Evolutionary conservation across 2,797 vertebrate genomes (phyloP).

Genomic region (Coracias cyanogaster): DNA sequence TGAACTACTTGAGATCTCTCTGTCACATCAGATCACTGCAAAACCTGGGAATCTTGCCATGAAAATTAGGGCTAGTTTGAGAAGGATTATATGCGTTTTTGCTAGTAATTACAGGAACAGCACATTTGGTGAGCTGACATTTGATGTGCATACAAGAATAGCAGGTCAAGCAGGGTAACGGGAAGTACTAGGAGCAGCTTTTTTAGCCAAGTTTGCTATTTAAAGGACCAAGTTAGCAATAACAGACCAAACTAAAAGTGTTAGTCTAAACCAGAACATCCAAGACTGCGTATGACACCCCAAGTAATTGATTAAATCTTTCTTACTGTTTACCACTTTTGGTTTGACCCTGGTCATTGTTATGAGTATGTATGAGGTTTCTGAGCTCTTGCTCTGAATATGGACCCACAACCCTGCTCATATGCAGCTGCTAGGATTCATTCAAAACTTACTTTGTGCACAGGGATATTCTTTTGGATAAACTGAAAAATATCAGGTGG

Average conservation of each 20-base stretch:
- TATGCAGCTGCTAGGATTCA: not conserved
- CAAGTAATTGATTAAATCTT: not conserved
- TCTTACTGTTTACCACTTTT: not conserved
- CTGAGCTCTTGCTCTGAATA: not conserved
- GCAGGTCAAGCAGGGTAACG: conserved; percentile 18
- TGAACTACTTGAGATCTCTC: not conserved
- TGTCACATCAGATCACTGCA: not conserved
- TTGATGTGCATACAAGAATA: not conserved
- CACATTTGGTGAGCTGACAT: conserved; percentile 15
- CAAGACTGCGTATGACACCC: not conserved
- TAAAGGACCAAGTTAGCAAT: not conserved
- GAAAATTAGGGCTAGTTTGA: conserved; percentile 13
- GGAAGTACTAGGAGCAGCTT: not conserved
- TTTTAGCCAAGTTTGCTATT: not conserved
- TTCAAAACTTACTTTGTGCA: not conserved
- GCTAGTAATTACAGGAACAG: conserved; percentile 3
- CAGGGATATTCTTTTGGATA: not conserved
- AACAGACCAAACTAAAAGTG: not conserved
- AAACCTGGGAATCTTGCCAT: not conserved
- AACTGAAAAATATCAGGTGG: not conserved
- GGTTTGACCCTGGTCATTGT: not conserved
- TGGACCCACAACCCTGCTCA: not conserved
- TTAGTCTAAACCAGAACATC: not conserved
- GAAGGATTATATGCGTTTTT: conserved; percentile 3
- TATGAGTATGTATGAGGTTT: not conserved